Evolutionary conservation across 2,113 vertebrate species (phyloP), one percentile per base, ranked within the genome.

Genomic region (Hippocampus zosterae): DNA sequence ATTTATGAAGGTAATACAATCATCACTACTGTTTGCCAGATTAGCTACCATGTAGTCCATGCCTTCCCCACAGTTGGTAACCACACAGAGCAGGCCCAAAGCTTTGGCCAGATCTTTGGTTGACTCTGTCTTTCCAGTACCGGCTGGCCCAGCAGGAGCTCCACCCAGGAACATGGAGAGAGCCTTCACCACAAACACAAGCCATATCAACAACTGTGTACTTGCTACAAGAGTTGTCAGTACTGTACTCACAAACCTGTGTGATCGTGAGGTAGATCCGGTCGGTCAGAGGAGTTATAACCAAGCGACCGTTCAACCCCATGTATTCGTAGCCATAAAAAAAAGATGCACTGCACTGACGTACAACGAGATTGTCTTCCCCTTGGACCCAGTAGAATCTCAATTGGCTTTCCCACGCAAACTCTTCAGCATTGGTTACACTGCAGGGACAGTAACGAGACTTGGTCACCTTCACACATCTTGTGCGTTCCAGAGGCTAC

Each of bases 21-120:
- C 25, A 11, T 57, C 52, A 44, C 66, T 25, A 61, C 19, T 16
- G 8, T 25, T 40, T 62, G 18, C 48, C 16, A 3, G 53, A 10
- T 2, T 5, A 16, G 50, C 57, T 40, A 98, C 97, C 88, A 95
- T 95, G 91, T 92, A 96, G 83, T 99, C 97, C 97, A 99, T 98
- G 88, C 96, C 96, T 88, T 99, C 97, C 2, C 96, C 95, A 0
- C 97, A 99, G 90, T 99, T 99, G 69, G 97, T 99, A 16, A 99
- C 97, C 2, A 99, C 92, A 23, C 97, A 99, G 21, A 99, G 92
- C 72, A 98, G 85, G 50, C 96, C 97, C 76, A 99, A 80, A 42
- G 97, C 97, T 89, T 99, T 99, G 70, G 97, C 97, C 59, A 99
- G 91, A 85, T 98, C 97, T 88, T 99, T 99, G 63, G 93, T 97